Evolutionary conservation across 2,797 vertebrate genomes (phyloP), one percentile per base, ranked within the genome.

Genomic region (Psittacula echo): DNA sequence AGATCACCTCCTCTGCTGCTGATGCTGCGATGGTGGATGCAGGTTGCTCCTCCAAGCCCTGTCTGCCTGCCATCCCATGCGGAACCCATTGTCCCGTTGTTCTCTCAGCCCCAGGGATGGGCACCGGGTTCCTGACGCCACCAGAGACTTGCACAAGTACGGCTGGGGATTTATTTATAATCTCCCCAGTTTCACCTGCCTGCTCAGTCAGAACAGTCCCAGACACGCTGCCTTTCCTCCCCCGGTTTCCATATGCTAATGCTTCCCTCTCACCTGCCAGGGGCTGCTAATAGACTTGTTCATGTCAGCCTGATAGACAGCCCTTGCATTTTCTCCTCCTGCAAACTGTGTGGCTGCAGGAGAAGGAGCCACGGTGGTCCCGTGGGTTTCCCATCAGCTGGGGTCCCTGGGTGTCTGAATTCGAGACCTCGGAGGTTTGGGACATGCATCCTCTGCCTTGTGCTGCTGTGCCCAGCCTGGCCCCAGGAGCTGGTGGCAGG

Each of bases 11-110:
- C 29, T 51, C 56, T 18, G 39, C 80, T 23, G 27, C 65, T 9
- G 9, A 16, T 0, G 34, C 50, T 18, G 13, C 0, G 0, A 9
- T 2, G 16, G 10, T 2, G 18, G 66, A 13, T 0, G 2, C 61
- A 5, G 41, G 30, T 3, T 9, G 14, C 9, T 44, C 42, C 68
- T 11, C 3, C 20, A 0, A 24, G 61, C 51, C 13, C 44, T 7
- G 30, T 4, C 39, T 4, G 1, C 41, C 26, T 8, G 24, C 5
- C 30, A 2, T 8, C 39, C 53, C 0, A 0, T 1, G 0, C 0
- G 5, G 23, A 17, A 61, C 7, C 60, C 16, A 2, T 24, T 2
- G 0, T 24, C 29, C 26, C 17, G 1, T 23, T 2, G 0, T 22
- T 24, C 34, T 4, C 11, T 18, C 61, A 32, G 41, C 44, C 64